Evolutionary conservation across 2,113 vertebrate genomes (phyloP), one percentile per base, ranked within the genome.

Genomic region (Machaerirhynchus nigripectus): DNA sequence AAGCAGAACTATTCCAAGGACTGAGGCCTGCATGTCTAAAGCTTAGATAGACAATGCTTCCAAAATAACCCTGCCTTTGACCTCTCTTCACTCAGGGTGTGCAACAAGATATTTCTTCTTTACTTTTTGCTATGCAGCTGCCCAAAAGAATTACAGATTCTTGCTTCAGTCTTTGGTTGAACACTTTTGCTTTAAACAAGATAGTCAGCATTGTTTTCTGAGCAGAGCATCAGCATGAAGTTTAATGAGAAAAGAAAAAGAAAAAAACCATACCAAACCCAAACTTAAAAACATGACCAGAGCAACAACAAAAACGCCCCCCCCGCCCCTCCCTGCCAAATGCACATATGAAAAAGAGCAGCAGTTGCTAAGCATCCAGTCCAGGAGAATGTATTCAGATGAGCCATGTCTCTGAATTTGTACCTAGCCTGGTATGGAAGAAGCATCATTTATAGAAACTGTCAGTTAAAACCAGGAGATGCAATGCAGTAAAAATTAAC

Each of bases 301-400:
- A 59, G 10, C 3, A 69, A 19, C 7, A 61, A 11, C 13, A 47
- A 59, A n/a, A 33, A 35, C 7, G 1, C 2, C 18, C 24, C 7
- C 5, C 0, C 6, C 40, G n/a, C 12, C 40, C 40, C 40, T 6
- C 3, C 3, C 2, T 1, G 4, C 4, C 10, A 15, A 7, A 55
- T 7, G 1, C 13, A 30, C 6, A 31, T 7, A 49, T 7, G 9
- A 27, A 70, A 73, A 84, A 33, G 2, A 55, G 3, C 20, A 84
- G 33, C 2, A 31, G 13, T 6, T 76, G 9, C 19, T 80, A 24
- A 47, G 4, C 1, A 5, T n/a, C 13, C 49, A 42, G 8, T 68
- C 56, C 17, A 22, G 24, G 12, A 57, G 5, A 75, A 59, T 19
- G 8, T 46, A 30, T 8, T 84, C 20, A 13, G 9, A 19, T 42